A percentile compares a stretch with the other conserved stretches of the same genome.
These are phyloP conservation scores for Protomyctophum bolini DNA, from an alignment of 2,113 vertebrate species.

Conservation along the genomic window DNA sequence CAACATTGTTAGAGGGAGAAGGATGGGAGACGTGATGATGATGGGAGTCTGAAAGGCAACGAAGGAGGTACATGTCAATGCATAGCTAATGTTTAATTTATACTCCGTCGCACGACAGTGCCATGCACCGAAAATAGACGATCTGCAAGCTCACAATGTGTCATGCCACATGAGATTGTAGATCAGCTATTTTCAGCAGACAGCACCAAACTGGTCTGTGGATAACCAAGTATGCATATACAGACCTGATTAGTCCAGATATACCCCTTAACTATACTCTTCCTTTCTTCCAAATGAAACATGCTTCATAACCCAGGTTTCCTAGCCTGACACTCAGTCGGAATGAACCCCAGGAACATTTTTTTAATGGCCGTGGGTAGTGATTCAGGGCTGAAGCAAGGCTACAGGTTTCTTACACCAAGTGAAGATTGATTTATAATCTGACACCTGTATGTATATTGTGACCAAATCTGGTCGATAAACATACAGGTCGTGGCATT, in stretches of 20 bases:
- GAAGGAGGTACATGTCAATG: conserved; percentile 17
- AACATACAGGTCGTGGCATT: no score
- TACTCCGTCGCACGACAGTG: no score
- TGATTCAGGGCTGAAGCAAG: no score
- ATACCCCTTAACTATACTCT: conserved; percentile 21
- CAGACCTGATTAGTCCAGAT: conserved; percentile 30
- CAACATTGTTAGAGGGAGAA: conserved; percentile 61
- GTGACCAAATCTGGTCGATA: background rate
- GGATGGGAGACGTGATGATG: conserved; percentile 35
- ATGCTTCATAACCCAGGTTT: background rate
- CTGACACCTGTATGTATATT: no score
- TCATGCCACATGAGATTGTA: background rate
- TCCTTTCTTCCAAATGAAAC: conserved; percentile 31
- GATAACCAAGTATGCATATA: conserved; percentile 34
- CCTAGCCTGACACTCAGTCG: background rate
- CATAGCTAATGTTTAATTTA: background rate
- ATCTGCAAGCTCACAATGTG: background rate
- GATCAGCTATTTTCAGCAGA: background rate
- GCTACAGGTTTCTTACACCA: no score
- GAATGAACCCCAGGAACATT: no score
- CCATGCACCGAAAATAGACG: background rate
- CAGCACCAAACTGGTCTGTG: conserved; percentile 7
- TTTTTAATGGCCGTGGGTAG: no score
- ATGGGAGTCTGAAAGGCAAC: conserved; percentile 26
- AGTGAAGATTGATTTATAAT: background rate